Conservation (phyloP, 2,113 vertebrate species). For the Marmota monax region DNA sequence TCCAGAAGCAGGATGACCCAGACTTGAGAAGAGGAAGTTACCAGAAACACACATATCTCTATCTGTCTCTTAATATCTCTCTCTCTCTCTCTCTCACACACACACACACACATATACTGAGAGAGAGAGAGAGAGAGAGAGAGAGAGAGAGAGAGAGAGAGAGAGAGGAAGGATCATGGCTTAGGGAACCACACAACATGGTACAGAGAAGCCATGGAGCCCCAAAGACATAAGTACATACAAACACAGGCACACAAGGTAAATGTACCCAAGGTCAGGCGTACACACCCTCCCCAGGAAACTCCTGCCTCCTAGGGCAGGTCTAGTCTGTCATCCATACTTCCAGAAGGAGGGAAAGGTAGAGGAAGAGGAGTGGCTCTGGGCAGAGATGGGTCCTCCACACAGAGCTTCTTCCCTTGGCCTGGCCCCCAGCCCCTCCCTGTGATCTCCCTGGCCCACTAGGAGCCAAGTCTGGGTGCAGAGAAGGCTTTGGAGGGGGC, state of each 20-base stretch:
- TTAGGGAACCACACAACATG: neutral
- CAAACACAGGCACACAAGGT: slow-evolving; percentile 32
- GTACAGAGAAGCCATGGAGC: neutral
- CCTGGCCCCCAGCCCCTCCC: neutral
- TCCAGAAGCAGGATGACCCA: slow-evolving; percentile 30
- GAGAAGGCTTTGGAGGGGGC: neutral
- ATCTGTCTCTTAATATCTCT: no score
- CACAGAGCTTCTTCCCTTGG: neutral
- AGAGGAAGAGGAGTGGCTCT: neutral
- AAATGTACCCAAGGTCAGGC: slow-evolving; percentile 21
- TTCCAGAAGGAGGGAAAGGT: neutral
- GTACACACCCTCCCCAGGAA: neutral
- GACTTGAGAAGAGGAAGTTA: neutral
- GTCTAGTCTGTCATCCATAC: neutral
- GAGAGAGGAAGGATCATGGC: neutral
- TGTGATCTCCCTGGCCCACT: neutral
- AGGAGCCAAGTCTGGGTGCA: neutral
- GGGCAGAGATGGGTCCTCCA: neutral
- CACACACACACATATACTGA: neutral
- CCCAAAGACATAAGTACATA: neutral
- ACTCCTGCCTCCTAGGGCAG: slow-evolving; percentile 11
- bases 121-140: no score
- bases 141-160: no score
- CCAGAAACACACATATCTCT: neutral
- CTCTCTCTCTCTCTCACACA: no score